Evolutionary conservation across 2,113 vertebrate species (phyloP), one percentile per base, ranked within the genome.

Genomic region (Neodontobutis hainanensis): DNA sequence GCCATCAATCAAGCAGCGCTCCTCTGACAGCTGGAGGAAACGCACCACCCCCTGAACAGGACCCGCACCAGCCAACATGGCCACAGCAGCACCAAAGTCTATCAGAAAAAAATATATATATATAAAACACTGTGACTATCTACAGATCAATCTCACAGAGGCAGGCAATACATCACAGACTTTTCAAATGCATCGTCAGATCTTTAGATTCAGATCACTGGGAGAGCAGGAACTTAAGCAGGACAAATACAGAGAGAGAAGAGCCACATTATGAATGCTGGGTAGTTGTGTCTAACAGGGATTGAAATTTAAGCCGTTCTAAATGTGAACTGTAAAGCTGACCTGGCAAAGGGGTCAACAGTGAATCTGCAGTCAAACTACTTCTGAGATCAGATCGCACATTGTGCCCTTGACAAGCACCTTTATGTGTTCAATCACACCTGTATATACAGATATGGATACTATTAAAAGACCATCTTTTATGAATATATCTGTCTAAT

Each of bases 1-100:
- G 8, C 95, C 95, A 0, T 98, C 96, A 0, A 98, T 94, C 60
- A 97, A 55, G 70, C 96, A 97, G 0, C 62, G 61, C 0, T 89
- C 76, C 4, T 89, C 81, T 0, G 91, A 93, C 11, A 96, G 65
- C 88, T 98, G 96, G 44, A 97, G 84, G 85, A 97, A 96, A 6
- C 93, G 93, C 53, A 96, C 94, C 62, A 96, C 92, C 0, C 95
- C 95, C 61, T 92, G 93, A 46, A 95, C 71, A 0, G 38, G 11
- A 0, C 92, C 87, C 2, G 12, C 44, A 0, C 92, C 92, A 0
- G 80, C 81, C 46, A 97, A 6, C 87, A 96, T 96, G 11, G 94
- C 95, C 83, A 98, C 95, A 0, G 95, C 95, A 4, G 92, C 85
- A 3, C 92, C 95, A 32, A 93, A 81, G 55, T 93, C 93, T 90